Evolutionary conservation across 2,888 invertebrate genomes (phyloP), one percentile per base, ranked within the genome.

Genomic region (Calameuta filiformis): DNA sequence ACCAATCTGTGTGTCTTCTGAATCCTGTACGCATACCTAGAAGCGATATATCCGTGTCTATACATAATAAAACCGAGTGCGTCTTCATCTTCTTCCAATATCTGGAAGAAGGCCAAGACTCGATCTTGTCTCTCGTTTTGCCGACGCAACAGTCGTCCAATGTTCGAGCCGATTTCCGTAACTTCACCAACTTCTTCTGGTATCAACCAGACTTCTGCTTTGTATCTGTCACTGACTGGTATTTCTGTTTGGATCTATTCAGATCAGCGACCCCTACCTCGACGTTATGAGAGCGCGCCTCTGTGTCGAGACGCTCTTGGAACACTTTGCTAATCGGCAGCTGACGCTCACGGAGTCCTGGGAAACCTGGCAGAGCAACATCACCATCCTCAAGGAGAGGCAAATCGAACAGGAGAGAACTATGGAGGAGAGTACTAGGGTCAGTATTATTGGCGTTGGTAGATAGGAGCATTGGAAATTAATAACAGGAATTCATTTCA

Each of bases 181-280:
- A 56, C 56, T 56, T 56, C 9, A 56, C 2, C 56, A 56, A 56
- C 56, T 56, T 56, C 56, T 9, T 56, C 56, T 23, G 9, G 23
- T 23, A 23, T 56, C 56, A 23, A 56, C 2, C 56, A 56, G 56
- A 56, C 56, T 56, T 56, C 56, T 56, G 12, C 71, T 71, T 71
- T 71, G 15, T 71, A 31, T 33, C 71, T 31, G 71, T 71, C 56
- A 68, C 23, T 31, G 56, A 56, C 56, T 56, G 56, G 23, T 56
- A 56, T 56, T 56, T 56, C 56, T 23, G 23, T 56, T 56, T 56
- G 56, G 56, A 56, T 56, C 56, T 56, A 23, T 90, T 83, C 90
- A 95, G 94, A 93, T 94, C 90, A 93, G 94, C 87, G 95, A 95
- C 92, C 94, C 94, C 84, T 94, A 95, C 92, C 93, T 96, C 86